Percentiles rank a stretch among this genome's conserved stretches.
Evolutionary conservation across 2,888 invertebrate species (phyloP).

Genomic region (Brachypterus glaber): DNA sequence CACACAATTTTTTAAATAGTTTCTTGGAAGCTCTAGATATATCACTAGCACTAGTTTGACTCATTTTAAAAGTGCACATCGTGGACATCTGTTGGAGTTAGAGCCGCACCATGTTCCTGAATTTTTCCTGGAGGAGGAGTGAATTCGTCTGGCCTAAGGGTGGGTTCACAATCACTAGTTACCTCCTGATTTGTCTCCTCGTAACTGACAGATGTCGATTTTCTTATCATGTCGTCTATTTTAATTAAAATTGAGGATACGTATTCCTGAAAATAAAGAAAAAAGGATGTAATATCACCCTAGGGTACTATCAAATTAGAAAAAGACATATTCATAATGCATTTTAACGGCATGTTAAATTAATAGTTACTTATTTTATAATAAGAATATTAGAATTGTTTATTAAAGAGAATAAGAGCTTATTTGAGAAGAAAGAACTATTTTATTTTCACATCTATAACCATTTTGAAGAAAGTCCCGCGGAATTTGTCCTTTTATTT

Average conservation of each 20-base stretch:
- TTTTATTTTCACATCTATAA: too few relatives aligned
- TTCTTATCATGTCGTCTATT: conserved; percentile 68
- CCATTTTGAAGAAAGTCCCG: too few relatives aligned
- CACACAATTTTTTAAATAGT: conserved; percentile 8
- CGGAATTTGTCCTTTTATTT: too few relatives aligned
- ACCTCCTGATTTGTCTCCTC: conserved; percentile 19
- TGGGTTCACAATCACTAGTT: conserved; percentile 19
- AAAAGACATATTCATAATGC: too few relatives aligned
- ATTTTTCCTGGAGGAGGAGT: conserved; percentile 41
- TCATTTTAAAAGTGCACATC: conserved; percentile 64
- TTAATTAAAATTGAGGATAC: conserved; percentile 69
- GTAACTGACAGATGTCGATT: conserved; percentile 26
- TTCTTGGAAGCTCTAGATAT: conserved; percentile 18
- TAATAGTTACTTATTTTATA: too few relatives aligned
- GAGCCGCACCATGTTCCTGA: conserved; percentile 60
- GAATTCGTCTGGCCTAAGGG: conserved; percentile 30
- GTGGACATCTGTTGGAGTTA: conserved; percentile 77
- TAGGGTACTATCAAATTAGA: too few relatives aligned
- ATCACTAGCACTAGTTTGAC: conserved; percentile 20
- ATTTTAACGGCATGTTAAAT: too few relatives aligned
- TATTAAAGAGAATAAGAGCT: too few relatives aligned
- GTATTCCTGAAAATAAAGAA: conserved; percentile 56
- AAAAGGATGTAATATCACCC: too few relatives aligned
- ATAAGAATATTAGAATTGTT: too few relatives aligned
- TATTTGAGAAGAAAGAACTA: too few relatives aligned